Base-by-base conservation (phyloP, 2,888 invertebrate genomes). In the Quadriops clusia region DNA sequence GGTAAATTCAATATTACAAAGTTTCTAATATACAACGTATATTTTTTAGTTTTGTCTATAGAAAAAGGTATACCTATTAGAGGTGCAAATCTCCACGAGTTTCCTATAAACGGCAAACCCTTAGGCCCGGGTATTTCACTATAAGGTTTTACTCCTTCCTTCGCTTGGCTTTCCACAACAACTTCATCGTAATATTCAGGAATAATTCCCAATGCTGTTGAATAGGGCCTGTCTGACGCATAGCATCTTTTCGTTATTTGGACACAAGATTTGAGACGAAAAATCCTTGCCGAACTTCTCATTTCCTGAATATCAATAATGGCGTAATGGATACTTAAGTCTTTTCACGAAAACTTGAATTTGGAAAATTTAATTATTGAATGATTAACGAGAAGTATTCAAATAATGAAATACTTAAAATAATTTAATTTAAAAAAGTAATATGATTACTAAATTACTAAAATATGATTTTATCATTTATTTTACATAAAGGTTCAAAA, bases 11-110 rank as follows among this genome's bases (percentile, higher is more conserved):
- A n/a, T 14, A 8, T 14, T n/a, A 14, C 9, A 30, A 9, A 12
- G 9, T 26, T 30, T n/a, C n/a, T n/a, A n/a, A n/a, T n/a, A n/a
- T n/a, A n/a, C 18, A 18, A 18, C 18, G n/a, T 8, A 18, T 18
- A 18, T 18, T 8, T 18, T 18, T 18, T 18, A 18, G 7, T 8
- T 18, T 7, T 18, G 18, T 11, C 6, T 10, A 23, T 23, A 6
- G n/a, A 23, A 23, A 10, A n/a, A 23, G 5, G n/a, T 23, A 6
- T 58, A 75, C 76, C 76, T 47, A 76, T 69, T 33, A 70, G 46
- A 4, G 76, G 72, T 28, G 82, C 77, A 56, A 84, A 83, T 41
- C 83, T 67, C 84, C 84, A 84, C 3, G 81, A 74, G 55, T 84
- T 84, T 32, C 84, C 84, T 28, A 84, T 61, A 25, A 83, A 33